Evolutionary conservation across 2,888 invertebrate genomes (phyloP).

Genomic region (Caenorhabditis japonica): DNA sequence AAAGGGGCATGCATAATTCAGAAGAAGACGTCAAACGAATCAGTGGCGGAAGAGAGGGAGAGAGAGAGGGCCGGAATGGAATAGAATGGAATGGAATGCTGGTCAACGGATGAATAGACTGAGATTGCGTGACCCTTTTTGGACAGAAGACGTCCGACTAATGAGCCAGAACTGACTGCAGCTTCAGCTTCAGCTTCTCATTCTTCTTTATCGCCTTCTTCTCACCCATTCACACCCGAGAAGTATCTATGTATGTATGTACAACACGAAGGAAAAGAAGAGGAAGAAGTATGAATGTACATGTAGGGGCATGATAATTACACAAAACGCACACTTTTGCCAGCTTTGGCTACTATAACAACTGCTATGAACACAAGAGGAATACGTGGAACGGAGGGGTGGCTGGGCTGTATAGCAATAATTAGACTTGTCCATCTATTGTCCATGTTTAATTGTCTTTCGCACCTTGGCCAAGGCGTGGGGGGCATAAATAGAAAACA

Average conservation of each 20-base stretch:
- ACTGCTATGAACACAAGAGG: constrained; percentile 10
- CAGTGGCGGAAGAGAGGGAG: too few relatives aligned
- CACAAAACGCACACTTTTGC: constrained; percentile 21
- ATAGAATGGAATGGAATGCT: constrained; percentile 32
- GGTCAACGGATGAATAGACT: constrained; percentile 41
- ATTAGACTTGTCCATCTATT: constrained; percentile 41
- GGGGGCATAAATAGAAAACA: constrained; percentile 25
- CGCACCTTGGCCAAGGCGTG: constrained; percentile 20
- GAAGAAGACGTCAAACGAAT: constrained; percentile 1
- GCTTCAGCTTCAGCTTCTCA: constrained; percentile 1
- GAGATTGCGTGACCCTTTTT: constrained; percentile 50
- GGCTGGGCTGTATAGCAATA: constrained; percentile 29
- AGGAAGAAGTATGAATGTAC: constrained; percentile 11
- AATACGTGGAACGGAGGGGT: constrained; percentile 30
- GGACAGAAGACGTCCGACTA: constrained; percentile 47
- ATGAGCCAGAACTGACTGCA: constrained; percentile 49
- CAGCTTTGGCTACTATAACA: constrained; percentile 11
- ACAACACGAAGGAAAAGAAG: constrained; percentile 16
- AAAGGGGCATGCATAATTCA: constrained; percentile 44
- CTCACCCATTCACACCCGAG: too few relatives aligned
- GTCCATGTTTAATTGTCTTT: constrained; percentile 47
- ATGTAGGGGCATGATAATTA: constrained; percentile 31
- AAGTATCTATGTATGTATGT: too few relatives aligned
- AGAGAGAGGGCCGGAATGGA: constrained; percentile 6
- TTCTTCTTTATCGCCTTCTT: too few relatives aligned